Evolutionary conservation across 2,113 vertebrate genomes (phyloP), one percentile per base, ranked within the genome.

Genomic region (Garra rufa): DNA sequence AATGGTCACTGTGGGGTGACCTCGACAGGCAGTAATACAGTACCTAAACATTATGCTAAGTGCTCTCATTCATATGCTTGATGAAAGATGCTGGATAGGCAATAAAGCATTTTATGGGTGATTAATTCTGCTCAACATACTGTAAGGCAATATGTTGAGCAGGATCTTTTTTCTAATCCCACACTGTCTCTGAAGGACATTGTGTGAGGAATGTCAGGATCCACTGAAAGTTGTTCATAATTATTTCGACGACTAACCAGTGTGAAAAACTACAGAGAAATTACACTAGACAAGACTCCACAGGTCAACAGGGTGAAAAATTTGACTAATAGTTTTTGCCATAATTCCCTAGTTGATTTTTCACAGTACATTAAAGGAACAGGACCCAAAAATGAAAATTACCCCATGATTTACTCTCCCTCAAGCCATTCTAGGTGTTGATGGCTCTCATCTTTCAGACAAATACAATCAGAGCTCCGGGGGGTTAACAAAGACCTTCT

Each of bases 21-120:
- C 87, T 86, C 90, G 88, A 88, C 81, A 84, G 63, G 88, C 88
- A 88, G 87, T 92, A 90, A 93, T 91, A 81, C 79, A 81, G 63
- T 26, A 90, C 83, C 83, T 81, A 91, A 93, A 93, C 90, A 91
- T 93, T 93, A 91, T 90, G 87, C 89, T 89, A 90, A 91, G 84
- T 88, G 85, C 79, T 82, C 90, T 88, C 43, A 87, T 92, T 92
- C 88, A 85, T 90, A 88, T 81, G 82, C 87, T 77, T 87, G 87
- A 91, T 90, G 77, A 84, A 87, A 89, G 90, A 91, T 88, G 85
- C 84, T 43, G 83, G 81, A 88, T 78, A 6, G 28, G 87, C 81
- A 92, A 88, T 93, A 90, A 93, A 92, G 57, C 59, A 50, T 90
- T 93, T 93, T 89, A 91, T 87, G 57, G 91, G 76, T 86, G 88